Base-by-base conservation (phyloP, 2,113 vertebrate genomes). In the Hippocampus barbouri region DNA sequence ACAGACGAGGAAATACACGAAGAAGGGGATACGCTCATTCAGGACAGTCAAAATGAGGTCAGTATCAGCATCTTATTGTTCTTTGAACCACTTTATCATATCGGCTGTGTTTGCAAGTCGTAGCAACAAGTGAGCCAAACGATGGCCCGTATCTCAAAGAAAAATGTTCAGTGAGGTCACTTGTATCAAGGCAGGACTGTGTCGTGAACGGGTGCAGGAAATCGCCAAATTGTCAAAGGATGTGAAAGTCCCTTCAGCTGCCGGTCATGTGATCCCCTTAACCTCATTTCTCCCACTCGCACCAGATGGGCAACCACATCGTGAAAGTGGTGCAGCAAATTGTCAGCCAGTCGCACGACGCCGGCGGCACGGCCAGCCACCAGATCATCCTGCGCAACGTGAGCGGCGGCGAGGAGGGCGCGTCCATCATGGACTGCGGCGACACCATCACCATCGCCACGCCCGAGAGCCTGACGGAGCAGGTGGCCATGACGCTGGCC, bases 391-490 rank as follows among this genome's bases (percentile, higher is more conserved):
- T 98, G 45, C 95, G 95, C 74, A 97, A 98, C 0, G 92, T 89
- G 0, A 66, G 92, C 88, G 92, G 59, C 5, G 30, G 94, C 20
- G 92, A 96, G 41, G 91, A 94, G 72, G 85, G 92, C 0, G 83
- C 88, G 0, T 88, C 94, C 34, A 87, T 89, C 70, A 79, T 94
- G 0, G 94, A 98, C 65, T 84, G 94, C 0, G 90, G 94, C 0
- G 97, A 98, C 90, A 96, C 96, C 54, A 98, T 99, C 90, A 97
- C 97, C 83, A 98, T 98, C 0, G 96, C 96, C 0, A 97, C 96
- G 0, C 97, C 97, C 0, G 96, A 98, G 83, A 96, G 95, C 88
- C 93, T 98, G 8, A 98, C 97, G 0, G 96, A 98, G 85, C 97
- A 98, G 89, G 96, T 99, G 16, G 96, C 97, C 59, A 95, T 98